phyloP scores from a whole-genome alignment of 2,113 vertebrate genomes.

The Stercorarius parasiticus region DNA sequence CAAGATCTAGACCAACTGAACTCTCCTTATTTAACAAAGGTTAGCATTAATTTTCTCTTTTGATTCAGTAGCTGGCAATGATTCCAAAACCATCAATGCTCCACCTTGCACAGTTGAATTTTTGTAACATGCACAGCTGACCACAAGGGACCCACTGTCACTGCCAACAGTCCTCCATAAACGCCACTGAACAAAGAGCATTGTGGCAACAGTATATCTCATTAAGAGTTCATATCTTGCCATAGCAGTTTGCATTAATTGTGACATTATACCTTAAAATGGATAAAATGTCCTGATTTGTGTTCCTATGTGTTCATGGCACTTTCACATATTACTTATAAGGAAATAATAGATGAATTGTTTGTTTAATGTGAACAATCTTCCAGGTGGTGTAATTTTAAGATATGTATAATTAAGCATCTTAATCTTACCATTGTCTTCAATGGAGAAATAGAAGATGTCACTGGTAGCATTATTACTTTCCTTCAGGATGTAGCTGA shows the following conservation, averaged over 20 bases:
- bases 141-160: neutral
- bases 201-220: neutral
- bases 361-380: neutral
- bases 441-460: constrained; percentile 84
- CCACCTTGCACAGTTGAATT: neutral
- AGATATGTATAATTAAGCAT: neutral
- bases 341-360: neutral
- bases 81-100: neutral
- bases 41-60: neutral
- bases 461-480: constrained; percentile 82
- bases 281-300: neutral
- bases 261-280: neutral
- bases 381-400: neutral
- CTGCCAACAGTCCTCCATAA: neutral
- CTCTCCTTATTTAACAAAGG: neutral
- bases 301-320: neutral
- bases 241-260: neutral
- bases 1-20: neutral
- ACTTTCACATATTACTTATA: neutral
- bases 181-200: neutral
- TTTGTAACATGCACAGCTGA: neutral
- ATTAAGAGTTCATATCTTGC: neutral
- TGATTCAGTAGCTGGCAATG: neutral
- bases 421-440: constrained; percentile 81
- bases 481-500: constrained; percentile 81